Base-by-base conservation (phyloP, 2,888 invertebrate genomes). In the Nomada ruficornis region DNA sequence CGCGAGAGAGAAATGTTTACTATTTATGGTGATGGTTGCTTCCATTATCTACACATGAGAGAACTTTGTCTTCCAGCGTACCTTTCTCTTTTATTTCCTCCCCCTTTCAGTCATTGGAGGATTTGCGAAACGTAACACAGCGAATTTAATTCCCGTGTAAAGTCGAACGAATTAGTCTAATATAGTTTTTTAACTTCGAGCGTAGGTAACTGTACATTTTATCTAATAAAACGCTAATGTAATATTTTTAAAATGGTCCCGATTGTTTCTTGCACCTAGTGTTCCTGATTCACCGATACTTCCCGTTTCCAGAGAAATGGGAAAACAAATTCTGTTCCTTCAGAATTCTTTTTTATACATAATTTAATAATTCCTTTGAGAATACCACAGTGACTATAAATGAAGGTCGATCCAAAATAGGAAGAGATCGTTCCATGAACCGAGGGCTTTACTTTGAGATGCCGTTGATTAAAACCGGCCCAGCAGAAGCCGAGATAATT, bases 201-300 rank as follows among this genome's bases (percentile, higher is more conserved):
- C 90, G 89, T 93, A 93, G 91, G 90, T 89, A 91, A 93, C 92
- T 94, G 93, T 93, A 94, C 93, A 93, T 93, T 93, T 91, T 91
- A 92, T 91, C 92, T 93, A 93, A 93, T 93, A 93, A 93, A 93
- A 90, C 86, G 87, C 86, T 89, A 89, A 89, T 90, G 84, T 89
- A 90, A 89, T 88, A 88, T 88, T 88, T 85, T 84, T 83, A 80
- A 82, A 78, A 65, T n/a, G 18, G 3, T 60, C 26, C 57, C 2
- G 5, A 18, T 64, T 13, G n/a, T 52, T 42, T 42, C 47, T 47
- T 76, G 11, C 13, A 23, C 2, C 29, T 54, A 2, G 10, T 44
- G 26, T 15, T 18, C 10, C 13, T 18, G 18, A 23, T 11, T 26
- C 18, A 15, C 47, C 29, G 7, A 60, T 63, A 18, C 15, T 18